Base-by-base conservation (phyloP, 2,113 vertebrate species). In the Pygoscelis antarcticus region DNA sequence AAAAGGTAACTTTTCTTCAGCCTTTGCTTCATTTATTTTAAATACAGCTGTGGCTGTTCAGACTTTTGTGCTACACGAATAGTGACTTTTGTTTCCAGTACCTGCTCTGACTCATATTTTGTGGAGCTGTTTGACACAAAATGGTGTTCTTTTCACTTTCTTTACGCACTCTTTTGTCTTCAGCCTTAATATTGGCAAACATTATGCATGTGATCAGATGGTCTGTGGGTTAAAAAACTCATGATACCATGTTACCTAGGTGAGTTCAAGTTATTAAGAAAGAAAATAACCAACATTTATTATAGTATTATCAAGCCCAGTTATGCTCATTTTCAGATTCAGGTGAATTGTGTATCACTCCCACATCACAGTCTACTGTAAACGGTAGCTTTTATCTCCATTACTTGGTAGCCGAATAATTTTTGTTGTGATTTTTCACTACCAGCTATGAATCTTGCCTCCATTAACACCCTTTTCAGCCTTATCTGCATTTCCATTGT, bases 281-380 rank as follows among this genome's bases (percentile, higher is more conserved):
- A 92, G 82, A 95, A 97, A 95, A 89, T 25, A 95, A 49, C 15
- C 46, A 87, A 81, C 47, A 90, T 75, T 94, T 94, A 89, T 81
- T 93, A 58, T 11, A 85, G 11, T 86, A 66, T 64, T 77, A n/a
- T 52, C 23, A 86, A 93, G 62, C 7, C 52, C 54, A 97, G 40
- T 94, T 92, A 84, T 83, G 34, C 44, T 49, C 54, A 90, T 81
- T 89, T 92, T 89, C 83, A 86, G 61, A 77, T 94, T 96, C 75
- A 71, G 74, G 78, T 85, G 87, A 76, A 57, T 38, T 76, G 38
- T 55, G 14, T 86, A 38, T 89, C 60, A 55, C 23, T 94, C 34
- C 65, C 87, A 40, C 68, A 64, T 77, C 54, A 69, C 13, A 51
- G 38, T 68, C 70, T 84, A 36, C n/a, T n/a, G 12, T 89, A 92